These are phyloP conservation scores for Deroptyus accipitrinus DNA, from an alignment of 2,113 vertebrate species.

Conservation along the genomic window DNA sequence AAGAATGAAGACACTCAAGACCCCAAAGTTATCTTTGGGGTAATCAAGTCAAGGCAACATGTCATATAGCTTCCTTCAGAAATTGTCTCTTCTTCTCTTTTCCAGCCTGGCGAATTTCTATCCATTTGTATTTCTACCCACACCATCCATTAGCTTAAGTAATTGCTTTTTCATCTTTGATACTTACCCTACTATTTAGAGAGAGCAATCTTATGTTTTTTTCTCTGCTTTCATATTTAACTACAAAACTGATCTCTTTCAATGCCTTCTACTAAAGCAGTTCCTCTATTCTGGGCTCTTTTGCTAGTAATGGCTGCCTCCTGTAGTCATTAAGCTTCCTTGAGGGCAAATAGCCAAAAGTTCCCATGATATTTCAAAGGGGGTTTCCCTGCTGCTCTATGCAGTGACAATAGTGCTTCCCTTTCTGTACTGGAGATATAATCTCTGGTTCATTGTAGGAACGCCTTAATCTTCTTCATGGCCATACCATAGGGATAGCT, in stretches of 20 bases:
- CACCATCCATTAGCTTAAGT: background rate
- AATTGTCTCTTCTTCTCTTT: background rate
- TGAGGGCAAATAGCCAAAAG: background rate
- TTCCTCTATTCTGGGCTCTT: background rate
- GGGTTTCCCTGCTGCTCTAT: background rate
- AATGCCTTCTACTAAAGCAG: background rate
- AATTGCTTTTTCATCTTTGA: background rate
- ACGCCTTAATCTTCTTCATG: background rate
- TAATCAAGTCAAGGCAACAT: background rate
- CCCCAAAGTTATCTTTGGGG: background rate
- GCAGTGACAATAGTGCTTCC: background rate
- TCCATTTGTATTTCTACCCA: background rate
- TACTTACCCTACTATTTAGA: background rate
- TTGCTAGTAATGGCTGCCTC: background rate
- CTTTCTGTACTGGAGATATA: background rate
- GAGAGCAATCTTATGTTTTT: background rate
- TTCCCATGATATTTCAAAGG: background rate
- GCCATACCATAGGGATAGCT: background rate
- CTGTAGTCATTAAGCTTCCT: background rate
- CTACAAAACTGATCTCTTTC: background rate
- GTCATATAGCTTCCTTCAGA: background rate
- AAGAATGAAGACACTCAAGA: background rate
- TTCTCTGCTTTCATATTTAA: background rate
- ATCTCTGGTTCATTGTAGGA: background rate
- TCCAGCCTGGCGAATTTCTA: background rate